These are phyloP conservation scores for Meriones psammophilus DNA, from an alignment of 2,797 vertebrate species.

Conservation along the genomic window DNA sequence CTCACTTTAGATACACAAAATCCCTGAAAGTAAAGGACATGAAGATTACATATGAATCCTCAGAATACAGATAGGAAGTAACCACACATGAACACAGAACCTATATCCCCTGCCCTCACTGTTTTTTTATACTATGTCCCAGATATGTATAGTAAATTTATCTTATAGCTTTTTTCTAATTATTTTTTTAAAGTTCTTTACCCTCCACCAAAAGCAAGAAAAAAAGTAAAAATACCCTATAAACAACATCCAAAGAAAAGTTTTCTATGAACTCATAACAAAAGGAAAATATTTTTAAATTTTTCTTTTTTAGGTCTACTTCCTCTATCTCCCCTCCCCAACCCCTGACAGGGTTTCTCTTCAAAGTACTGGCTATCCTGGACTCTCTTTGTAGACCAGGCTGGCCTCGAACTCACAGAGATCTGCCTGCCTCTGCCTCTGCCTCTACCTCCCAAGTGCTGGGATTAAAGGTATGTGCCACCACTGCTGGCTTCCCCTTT, in stretches of 20 bases:
- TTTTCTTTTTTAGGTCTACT: constrained; percentile 46
- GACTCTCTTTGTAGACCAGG: too few species aligned
- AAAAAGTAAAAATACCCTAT: background rate
- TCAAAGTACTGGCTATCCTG: too few species aligned
- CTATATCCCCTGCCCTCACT: background rate
- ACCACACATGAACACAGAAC: constrained; percentile 3
- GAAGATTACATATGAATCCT: constrained; percentile 42
- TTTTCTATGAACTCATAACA: constrained; percentile 53
- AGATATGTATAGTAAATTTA: constrained; percentile 24
- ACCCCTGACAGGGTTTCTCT: too few species aligned
- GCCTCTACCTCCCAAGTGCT: too few species aligned
- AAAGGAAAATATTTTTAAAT: background rate
- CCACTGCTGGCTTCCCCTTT: too few species aligned
- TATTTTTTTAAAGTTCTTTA: background rate
- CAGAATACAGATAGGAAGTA: constrained; percentile 27
- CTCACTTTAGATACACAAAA: constrained; percentile 1
- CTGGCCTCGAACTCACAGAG: too few species aligned
- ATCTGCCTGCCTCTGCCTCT: too few species aligned
- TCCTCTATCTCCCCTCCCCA: too few species aligned
- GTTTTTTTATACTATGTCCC: constrained; percentile 22
- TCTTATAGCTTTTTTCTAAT: constrained; percentile 39
- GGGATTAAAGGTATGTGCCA: too few species aligned
- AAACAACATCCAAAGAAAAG: background rate
- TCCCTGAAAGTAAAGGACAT: constrained; percentile 27
- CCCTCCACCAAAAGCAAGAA: background rate